A percentile compares a stretch with the other conserved stretches of the same genome.
Conservation (phyloP, 2,113 vertebrate species). For the Spea bombifrons region DNA sequence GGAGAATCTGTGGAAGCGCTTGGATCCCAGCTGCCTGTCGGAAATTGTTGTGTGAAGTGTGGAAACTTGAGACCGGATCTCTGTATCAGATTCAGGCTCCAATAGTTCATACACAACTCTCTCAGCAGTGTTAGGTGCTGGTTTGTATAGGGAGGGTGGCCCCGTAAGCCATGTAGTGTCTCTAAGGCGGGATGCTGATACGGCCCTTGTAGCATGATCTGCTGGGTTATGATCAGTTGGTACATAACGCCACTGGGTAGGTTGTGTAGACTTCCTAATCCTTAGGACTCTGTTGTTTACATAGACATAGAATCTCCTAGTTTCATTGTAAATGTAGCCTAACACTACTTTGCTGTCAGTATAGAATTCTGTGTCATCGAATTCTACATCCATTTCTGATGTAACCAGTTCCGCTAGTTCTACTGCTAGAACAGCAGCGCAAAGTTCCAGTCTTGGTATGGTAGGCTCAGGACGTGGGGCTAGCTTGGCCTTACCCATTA, state of each 20-base stretch:
- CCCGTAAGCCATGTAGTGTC: neutral
- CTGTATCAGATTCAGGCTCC: neutral
- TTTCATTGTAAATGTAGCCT: too few species aligned
- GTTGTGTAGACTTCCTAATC: neutral
- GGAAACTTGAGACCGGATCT: too few species aligned
- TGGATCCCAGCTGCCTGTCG: neutral
- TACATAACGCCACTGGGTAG: slow-evolving; percentile 1
- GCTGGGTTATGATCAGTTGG: neutral
- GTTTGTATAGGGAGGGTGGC: neutral
- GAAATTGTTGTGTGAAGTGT: neutral
- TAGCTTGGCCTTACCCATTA: too few species aligned
- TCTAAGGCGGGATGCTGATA: neutral
- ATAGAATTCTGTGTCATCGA: too few species aligned
- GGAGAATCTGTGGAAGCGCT: neutral
- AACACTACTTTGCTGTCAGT: too few species aligned
- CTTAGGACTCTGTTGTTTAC: neutral
- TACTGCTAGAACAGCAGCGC: too few species aligned
- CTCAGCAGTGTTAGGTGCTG: neutral
- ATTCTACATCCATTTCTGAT: too few species aligned
- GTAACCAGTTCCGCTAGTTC: too few species aligned
- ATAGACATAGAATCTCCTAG: too few species aligned
- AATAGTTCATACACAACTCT: neutral
- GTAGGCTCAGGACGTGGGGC: too few species aligned
- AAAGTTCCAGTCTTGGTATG: too few species aligned
- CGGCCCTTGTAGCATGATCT: neutral